Percentiles rank a stretch among this genome's conserved stretches.
Conservation (phyloP, 2,888 invertebrate genomes). For the Drosophila kokeensis region DNA sequence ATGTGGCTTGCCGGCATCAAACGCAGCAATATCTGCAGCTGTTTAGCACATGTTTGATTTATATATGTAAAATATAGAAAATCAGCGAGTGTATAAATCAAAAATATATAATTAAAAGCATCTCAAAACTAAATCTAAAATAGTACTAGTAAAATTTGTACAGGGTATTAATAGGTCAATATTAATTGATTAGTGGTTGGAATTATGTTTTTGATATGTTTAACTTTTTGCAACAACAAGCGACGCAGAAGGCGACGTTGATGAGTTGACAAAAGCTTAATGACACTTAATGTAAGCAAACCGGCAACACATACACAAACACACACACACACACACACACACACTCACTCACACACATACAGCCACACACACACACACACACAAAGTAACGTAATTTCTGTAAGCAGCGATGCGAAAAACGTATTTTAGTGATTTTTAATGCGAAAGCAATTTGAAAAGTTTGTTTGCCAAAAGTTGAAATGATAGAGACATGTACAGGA, state of each 20-base stretch:
- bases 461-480: conserved; percentile 66
- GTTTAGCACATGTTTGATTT: not conserved
- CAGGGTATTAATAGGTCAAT: conserved; percentile 12
- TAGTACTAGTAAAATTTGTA: not conserved
- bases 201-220: conserved; percentile 60
- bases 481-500: conserved; percentile 47
- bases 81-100: not conserved
- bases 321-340: conserved; percentile 7
- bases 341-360: conserved; percentile 12
- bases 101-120: not conserved
- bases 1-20: conserved; percentile 34
- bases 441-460: conserved; percentile 78
- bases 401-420: conserved; percentile 65
- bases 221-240: conserved; percentile 45
- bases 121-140: not conserved
- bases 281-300: conserved; percentile 63
- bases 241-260: conserved; percentile 40
- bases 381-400: conserved; percentile 39
- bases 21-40: conserved; percentile 1
- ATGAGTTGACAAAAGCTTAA: conserved; percentile 71
- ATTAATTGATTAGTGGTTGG: conserved; percentile 13
- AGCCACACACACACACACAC: conserved; percentile 1
- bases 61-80: too few species aligned
- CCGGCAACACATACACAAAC: conserved; percentile 24
- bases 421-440: conserved; percentile 80